Conservation (phyloP, 1,140 invertebrate species). For the Drosophila funebris region DNA sequence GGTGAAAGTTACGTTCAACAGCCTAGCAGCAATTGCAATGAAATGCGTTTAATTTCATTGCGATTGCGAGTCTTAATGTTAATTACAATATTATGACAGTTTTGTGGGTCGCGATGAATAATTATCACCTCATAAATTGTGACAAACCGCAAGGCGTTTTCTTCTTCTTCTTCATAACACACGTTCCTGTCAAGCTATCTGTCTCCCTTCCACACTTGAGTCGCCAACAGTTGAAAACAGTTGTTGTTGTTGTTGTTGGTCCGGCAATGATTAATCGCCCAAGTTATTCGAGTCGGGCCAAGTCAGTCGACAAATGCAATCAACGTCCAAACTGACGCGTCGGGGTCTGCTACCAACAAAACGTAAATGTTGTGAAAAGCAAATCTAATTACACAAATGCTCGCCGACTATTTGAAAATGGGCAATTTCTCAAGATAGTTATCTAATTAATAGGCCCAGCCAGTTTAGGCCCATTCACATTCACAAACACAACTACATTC, state of each 20-base stretch:
- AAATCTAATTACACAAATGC: conserved; percentile 83
- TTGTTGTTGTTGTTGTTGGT: conserved; percentile 9
- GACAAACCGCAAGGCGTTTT: conserved; percentile 76
- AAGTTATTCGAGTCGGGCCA: conserved; percentile 68
- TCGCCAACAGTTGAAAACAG: conserved; percentile 12
- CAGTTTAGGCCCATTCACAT: conserved; percentile 28
- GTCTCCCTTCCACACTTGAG: conserved; percentile 16
- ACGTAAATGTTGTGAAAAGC: conserved; percentile 83
- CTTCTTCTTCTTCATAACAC: neutral
- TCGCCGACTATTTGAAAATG: conserved; percentile 77
- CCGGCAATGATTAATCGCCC: conserved; percentile 71
- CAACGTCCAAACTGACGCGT: too few species aligned
- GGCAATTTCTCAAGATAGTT: conserved; percentile 83
- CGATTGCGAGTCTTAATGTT: conserved; percentile 68
- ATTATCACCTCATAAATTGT: conserved; percentile 82
- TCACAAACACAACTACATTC: conserved; percentile 23
- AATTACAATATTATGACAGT: conserved; percentile 82
- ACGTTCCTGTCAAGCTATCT: conserved; percentile 54
- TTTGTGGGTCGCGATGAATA: conserved; percentile 71
- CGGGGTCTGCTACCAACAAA: conserved; percentile 22
- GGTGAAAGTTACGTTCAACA: conserved; percentile 38
- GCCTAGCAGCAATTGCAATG: conserved; percentile 46
- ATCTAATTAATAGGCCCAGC: conserved; percentile 79
- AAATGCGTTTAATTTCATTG: conserved; percentile 75
- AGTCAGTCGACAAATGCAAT: conserved; percentile 69